Evolutionary conservation across 1,140 invertebrate genomes (phyloP).

Genomic region (Polyergus mexicanus): DNA sequence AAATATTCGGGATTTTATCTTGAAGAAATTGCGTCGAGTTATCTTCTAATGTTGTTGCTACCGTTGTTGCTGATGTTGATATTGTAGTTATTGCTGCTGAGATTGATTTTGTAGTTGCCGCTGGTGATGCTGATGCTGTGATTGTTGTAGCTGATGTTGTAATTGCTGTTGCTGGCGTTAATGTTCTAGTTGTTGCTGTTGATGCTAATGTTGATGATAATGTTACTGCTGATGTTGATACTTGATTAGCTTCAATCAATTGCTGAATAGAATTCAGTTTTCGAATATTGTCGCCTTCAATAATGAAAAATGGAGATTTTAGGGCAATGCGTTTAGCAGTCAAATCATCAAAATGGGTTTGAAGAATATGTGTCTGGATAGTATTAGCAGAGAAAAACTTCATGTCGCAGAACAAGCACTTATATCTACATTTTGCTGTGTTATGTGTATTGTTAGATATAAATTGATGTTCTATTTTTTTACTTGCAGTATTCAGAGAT

Average conservation of each 20-base stretch:
- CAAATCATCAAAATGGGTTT: conserved; percentile 21
- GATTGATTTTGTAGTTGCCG: too few species aligned
- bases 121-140: too few species aligned
- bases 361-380: conserved; percentile 14
- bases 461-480: neutral
- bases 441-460: neutral
- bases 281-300: neutral
- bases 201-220: too few species aligned
- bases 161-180: too few species aligned
- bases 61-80: too few species aligned
- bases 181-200: too few species aligned
- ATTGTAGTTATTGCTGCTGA: too few species aligned
- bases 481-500: neutral
- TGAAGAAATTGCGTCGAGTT: neutral
- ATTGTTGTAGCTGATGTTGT: too few species aligned
- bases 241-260: neutral
- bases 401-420: conserved; percentile 21
- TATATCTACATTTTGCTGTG: neutral
- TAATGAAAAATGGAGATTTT: neutral
- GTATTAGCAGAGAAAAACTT: neutral
- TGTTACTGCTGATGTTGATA: neutral
- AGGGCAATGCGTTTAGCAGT: neutral
- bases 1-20: neutral
- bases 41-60: neutral
- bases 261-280: neutral